These are phyloP conservation scores for Iselma pallidipennis DNA, from an alignment of 2,888 invertebrate species.

Conservation along the genomic window DNA sequence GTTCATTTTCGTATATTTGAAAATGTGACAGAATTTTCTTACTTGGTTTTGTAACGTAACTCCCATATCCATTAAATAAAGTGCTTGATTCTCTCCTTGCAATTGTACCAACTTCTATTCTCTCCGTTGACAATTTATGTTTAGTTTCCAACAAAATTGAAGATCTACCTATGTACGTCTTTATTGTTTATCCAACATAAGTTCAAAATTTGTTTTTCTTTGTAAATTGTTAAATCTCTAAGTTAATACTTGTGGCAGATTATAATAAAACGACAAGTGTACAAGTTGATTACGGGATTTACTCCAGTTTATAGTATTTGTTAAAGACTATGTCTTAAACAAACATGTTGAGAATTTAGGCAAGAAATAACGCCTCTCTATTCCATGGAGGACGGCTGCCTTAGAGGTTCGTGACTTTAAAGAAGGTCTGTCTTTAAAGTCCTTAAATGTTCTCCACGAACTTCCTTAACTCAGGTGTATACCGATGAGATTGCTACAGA, in stretches of 20 bases:
- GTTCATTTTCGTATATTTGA: not conserved
- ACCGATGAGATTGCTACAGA: not conserved
- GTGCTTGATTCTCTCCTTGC: not conserved
- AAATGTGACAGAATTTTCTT: not conserved
- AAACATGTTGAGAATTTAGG: not conserved
- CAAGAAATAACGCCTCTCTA: not conserved
- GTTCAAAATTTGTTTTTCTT: too few relatives aligned
- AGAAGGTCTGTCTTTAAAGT: not conserved
- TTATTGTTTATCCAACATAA: not conserved
- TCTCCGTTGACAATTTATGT: too few relatives aligned
- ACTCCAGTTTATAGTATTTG: not conserved
- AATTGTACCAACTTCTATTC: too few relatives aligned
- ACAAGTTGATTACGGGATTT: not conserved
- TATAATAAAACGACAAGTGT: not conserved
- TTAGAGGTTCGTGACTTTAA: not conserved
- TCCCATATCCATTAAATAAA: not conserved
- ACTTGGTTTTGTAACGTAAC: too few relatives aligned
- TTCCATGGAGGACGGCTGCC: not conserved
- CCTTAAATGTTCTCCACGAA: not conserved
- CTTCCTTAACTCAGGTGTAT: not conserved
- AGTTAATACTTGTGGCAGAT: not conserved
- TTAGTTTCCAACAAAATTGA: not conserved
- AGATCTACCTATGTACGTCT: not conserved
- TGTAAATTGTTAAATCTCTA: not conserved
- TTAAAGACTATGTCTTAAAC: not conserved